These are phyloP conservation scores for Salvelinus alpinus DNA, from an alignment of 2,113 vertebrate genomes.

Conservation along the genomic window DNA sequence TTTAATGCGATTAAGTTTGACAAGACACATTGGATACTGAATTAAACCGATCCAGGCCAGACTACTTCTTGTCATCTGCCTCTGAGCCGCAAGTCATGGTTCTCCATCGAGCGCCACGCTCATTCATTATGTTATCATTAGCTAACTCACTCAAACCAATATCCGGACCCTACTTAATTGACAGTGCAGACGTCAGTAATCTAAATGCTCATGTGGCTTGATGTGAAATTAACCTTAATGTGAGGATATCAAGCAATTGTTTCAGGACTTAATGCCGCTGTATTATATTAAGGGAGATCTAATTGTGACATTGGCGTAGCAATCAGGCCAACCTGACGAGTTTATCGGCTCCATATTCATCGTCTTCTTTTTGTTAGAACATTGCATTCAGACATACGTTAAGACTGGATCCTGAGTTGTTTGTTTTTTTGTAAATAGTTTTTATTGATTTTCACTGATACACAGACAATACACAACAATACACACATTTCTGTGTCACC, in stretches of 20 bases:
- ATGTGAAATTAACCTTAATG: conserved; percentile 68
- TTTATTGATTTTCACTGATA: too few species aligned
- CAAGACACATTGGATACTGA: conserved; percentile 13
- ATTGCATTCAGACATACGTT: too few species aligned
- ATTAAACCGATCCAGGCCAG: conserved; percentile 19
- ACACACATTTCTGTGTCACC: too few species aligned
- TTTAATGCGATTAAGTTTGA: conserved; percentile 49
- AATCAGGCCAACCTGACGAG: background rate
- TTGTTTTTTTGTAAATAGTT: too few species aligned
- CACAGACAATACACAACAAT: too few species aligned
- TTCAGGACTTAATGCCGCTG: conserved; percentile 44
- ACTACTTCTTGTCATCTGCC: conserved; percentile 2
- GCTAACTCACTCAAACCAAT: conserved; percentile 49
- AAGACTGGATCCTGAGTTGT: too few species aligned
- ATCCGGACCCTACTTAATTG: conserved; percentile 57
- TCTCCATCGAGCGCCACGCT: conserved; percentile 19
- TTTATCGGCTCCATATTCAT: too few species aligned
- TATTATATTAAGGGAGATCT: conserved; percentile 41
- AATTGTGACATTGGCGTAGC: conserved; percentile 26
- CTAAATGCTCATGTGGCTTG: conserved; percentile 57
- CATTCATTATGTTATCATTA: conserved; percentile 45
- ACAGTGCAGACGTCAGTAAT: conserved; percentile 62
- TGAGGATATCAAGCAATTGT: conserved; percentile 59
- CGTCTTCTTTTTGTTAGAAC: too few species aligned
- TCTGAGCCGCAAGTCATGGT: conserved; percentile 10